Base-by-base conservation (phyloP, 2,888 invertebrate genomes). In the Ametastegia equiseti region DNA sequence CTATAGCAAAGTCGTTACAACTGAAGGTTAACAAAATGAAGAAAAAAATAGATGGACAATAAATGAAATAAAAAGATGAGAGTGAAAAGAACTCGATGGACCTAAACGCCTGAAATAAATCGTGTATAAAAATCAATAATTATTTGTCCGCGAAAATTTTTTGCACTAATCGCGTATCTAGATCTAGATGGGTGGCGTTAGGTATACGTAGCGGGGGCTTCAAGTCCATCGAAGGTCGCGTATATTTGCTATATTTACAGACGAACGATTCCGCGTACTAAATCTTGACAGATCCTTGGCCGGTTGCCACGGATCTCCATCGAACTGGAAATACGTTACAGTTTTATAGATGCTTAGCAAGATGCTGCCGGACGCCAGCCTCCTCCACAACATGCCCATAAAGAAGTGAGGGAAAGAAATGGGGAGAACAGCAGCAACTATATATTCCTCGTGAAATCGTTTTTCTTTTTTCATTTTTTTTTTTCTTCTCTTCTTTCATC, bases 221-320 rank as follows among this genome's bases (percentile, higher is more conserved):
- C n/a, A 60, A 15, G 30, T 30, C 30, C 11, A 42, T 42, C 15
- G 60, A 57, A 60, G 60, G 60, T 57, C 78, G 63, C n/a, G n/a
- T n/a, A n/a, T 42, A 78, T 57, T 60, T 39, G 36, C 60, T 42
- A 60, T 71, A 71, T 78, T 78, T 78, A 42, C 78, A 78, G 78
- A 60, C 11, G 60, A 78, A 60, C 78, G 78, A 78, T 63, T 78
- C 42, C 60, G 63, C 78, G 78, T 57, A n/a, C n/a, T n/a, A 63
- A 60, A 78, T 54, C 75, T 54, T 33, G 75, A 75, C 54, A 36
- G 50, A 75, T 50, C 75, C 75, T 75, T 75, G 75, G 75, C 75
- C 50, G 36, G 50, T 23, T 75, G 75, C 75, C 75, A 75, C 50
- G 75, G 50, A 75, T 54, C 75, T 75, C 75, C 75, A 75, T 75